Evolutionary conservation across 1,140 invertebrate genomes (phyloP).

Genomic region (Zeugodacus cucurbitae): DNA sequence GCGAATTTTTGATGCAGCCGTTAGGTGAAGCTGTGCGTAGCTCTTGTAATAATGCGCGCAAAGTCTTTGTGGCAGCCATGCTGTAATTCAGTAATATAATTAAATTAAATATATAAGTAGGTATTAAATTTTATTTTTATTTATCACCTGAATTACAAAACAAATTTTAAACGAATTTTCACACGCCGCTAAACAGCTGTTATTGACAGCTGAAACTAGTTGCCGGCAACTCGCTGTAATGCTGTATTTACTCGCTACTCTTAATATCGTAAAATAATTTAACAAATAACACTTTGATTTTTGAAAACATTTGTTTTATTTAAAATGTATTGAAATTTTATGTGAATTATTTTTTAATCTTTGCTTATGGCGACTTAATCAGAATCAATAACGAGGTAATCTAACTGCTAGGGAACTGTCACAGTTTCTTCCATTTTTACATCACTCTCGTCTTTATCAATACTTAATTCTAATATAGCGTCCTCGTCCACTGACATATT

Average conservation of each 20-base stretch:
- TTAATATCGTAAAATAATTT: not conserved
- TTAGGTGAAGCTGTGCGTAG: conserved; percentile 54
- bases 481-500: conserved; percentile 63
- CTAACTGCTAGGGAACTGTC: not conserved
- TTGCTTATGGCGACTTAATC: not conserved
- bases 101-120: not conserved
- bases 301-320: not conserved
- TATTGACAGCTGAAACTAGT: not conserved
- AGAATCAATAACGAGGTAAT: not conserved
- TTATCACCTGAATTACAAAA: conserved; percentile 7
- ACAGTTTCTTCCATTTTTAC: conserved; percentile 44
- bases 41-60: conserved; percentile 58
- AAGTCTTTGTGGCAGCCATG: conserved; percentile 56
- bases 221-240: not conserved
- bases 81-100: not conserved
- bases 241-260: not conserved
- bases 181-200: not conserved
- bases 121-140: not conserved
- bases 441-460: conserved; percentile 60
- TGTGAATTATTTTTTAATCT: not conserved
- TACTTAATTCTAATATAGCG: conserved; percentile 58
- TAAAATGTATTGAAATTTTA: not conserved
- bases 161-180: not conserved
- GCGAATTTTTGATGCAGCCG: conserved; percentile 64
- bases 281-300: not conserved